Evolutionary conservation across 2,888 invertebrate genomes (phyloP), one percentile per base, ranked within the genome.

Genomic region (Eulithis prunata): DNA sequence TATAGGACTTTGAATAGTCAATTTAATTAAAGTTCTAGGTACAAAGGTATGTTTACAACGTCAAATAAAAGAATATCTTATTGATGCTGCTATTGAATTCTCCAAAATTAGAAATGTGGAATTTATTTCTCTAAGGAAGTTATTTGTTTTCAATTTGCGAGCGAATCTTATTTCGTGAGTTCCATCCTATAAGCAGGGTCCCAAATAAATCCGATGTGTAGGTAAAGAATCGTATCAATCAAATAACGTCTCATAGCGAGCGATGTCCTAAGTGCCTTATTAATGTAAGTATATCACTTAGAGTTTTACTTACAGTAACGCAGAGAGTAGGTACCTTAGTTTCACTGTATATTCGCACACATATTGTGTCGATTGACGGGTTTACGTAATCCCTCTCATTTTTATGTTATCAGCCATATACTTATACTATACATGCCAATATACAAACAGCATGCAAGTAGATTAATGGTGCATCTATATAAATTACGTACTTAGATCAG

Each of bases 401-500:
- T 28, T 55, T 68, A 61, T 57, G 47, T 63, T 45, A 45, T 60
- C 4, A 43, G 2, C 21, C 21, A 41, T 57, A 32, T 3, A 32
- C 61, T 58, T 64, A 58, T 55, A 65, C 43, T 21, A 43, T 58
- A 36, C 10, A 4, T 5, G 5, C 38, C 45, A 4, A n/a, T n/a
- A 36, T 59, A 53, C 51, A 47, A 56, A 57, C 55, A 61, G 62
- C 68, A 66, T 71, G 74, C 71, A 70, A 71, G 69, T 68, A 28
- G 2, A 41, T 8, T 60, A 69, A 52, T 62, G 58, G 62, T 64
- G 68, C 62, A 69, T 66, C 53, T 28, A 52, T 51, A 8, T 51
- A 5, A 64, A 21, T 21, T 21, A 21, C 21, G 21, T 28, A 45
- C 41, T 51, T 51, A 51, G 13, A 51, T 52, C 38, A 38, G 36